phyloP scores from a whole-genome alignment of 2,888 invertebrate genomes.

The Acanthosepion esculentum region DNA sequence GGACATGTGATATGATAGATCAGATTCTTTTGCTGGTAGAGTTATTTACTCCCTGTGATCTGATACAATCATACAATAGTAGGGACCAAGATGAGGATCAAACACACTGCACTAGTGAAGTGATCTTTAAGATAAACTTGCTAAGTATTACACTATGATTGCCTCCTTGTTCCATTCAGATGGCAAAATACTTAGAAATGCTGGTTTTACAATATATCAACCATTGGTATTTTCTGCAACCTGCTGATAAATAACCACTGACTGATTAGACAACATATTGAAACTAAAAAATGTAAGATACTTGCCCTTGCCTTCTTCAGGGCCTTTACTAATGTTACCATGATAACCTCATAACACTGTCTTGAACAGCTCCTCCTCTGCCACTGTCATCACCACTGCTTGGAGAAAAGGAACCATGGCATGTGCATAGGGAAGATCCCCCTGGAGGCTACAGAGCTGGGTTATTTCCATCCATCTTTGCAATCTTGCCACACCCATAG shows the following conservation, averaged over 20 bases:
- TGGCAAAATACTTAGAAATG: neutral
- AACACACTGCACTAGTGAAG: no score
- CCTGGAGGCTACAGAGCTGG: neutral
- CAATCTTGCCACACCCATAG: neutral
- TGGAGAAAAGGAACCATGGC: neutral
- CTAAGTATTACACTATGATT: no score
- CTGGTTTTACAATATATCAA: neutral
- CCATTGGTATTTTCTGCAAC: neutral
- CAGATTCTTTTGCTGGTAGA: no score
- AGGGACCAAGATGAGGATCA: no score
- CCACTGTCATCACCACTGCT: neutral
- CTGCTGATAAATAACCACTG: neutral
- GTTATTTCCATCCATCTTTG: neutral
- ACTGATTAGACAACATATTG: neutral
- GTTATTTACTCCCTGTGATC: no score
- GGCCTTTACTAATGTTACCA: no score
- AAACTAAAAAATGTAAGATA: neutral
- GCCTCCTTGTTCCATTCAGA: neutral
- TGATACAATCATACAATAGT: no score
- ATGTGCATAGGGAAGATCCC: neutral
- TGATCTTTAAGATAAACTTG: no score
- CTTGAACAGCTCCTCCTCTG: neutral
- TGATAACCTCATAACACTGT: neutral
- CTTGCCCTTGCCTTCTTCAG: neutral
- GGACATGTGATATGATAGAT: no score